These are phyloP conservation scores for Zosterops borbonicus DNA, from an alignment of 2,113 vertebrate genomes.

Conservation along the genomic window DNA sequence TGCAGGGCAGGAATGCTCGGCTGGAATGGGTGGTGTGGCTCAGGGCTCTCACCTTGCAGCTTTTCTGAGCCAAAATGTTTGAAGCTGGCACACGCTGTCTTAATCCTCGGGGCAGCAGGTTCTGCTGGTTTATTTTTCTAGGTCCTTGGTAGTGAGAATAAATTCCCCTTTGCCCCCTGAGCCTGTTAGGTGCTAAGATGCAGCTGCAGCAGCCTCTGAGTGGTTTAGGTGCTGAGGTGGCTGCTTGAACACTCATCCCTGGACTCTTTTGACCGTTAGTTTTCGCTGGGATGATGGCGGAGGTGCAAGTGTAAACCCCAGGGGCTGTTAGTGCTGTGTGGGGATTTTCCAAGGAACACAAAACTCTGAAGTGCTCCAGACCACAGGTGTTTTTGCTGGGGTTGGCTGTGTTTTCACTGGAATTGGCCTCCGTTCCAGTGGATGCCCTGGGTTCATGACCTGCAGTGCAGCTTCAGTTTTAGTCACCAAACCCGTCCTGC, in stretches of 20 bases:
- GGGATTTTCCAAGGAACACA: background rate
- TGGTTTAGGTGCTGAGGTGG: background rate
- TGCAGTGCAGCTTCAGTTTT: background rate
- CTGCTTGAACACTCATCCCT: background rate
- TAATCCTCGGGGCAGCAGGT: background rate
- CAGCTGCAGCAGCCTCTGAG: background rate
- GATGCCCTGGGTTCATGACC: background rate
- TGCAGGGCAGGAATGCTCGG: accelerated
- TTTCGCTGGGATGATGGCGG: accelerated
- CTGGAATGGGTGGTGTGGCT: background rate
- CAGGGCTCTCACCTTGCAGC: background rate
- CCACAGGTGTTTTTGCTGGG: background rate
- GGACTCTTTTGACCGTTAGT: background rate
- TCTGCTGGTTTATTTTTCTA: background rate
- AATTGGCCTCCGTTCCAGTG: background rate
- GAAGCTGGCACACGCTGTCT: accelerated
- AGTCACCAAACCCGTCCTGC: background rate
- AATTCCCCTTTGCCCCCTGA: background rate
- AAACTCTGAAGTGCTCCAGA: background rate
- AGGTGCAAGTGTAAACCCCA: accelerated
- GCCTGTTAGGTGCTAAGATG: background rate
- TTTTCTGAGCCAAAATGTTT: background rate
- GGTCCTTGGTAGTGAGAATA: background rate
- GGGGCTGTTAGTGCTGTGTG: background rate
- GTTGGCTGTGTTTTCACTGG: background rate